Base-by-base conservation (phyloP, 2,113 vertebrate genomes). In the Odocoileus hemionus region DNA sequence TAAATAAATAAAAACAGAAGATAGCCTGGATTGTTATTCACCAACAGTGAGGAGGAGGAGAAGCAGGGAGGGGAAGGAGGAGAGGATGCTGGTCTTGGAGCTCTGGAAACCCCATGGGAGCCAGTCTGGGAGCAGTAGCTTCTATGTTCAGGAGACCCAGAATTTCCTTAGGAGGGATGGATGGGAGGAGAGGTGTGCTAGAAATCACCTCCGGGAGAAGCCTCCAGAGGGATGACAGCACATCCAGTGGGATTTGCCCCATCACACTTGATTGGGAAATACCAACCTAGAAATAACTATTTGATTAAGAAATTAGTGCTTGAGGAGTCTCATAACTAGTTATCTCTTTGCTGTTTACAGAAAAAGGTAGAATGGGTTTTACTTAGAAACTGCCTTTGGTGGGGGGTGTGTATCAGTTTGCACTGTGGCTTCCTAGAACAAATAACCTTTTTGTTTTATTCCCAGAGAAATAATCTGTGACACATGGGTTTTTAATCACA, bases 381-480 rank as follows among this genome's bases (percentile, higher is more conserved):
- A 96, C 96, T 96, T 88, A 91, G 98, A 97, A 98, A 85, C 76
- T 45, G 74, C 9, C 17, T 70, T 96, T 90, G 74, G 45, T 9
- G 43, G 12, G 45, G 25, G 10, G 67, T 21, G 19, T 39, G 36
- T 79, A 39, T 89, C 57, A 95, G 96, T 96, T 97, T 92, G 19
- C n/a, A 8, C 67, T 84, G 36, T 84, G 36, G n/a, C 50, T 98
- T 98, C 97, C 54, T 90, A 95, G 97, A 98, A 98, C 16, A 89
- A 95, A 96, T 86, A 88, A 87, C 8, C 39, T 92, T 97, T 82
- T 93, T 94, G 47, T 76, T 95, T 61, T 97, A 98, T 97, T 97
- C 96, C 97, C 39, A 88, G 36, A 93, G 93, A 97, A 96, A 89
- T 95, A 93, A 94, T 95, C 83, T 57, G 88, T 97, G 96, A 98